A percentile compares a stretch with the other conserved stretches of the same genome.
Conservation (phyloP, 2,888 invertebrate species). For the Pocota personata region DNA sequence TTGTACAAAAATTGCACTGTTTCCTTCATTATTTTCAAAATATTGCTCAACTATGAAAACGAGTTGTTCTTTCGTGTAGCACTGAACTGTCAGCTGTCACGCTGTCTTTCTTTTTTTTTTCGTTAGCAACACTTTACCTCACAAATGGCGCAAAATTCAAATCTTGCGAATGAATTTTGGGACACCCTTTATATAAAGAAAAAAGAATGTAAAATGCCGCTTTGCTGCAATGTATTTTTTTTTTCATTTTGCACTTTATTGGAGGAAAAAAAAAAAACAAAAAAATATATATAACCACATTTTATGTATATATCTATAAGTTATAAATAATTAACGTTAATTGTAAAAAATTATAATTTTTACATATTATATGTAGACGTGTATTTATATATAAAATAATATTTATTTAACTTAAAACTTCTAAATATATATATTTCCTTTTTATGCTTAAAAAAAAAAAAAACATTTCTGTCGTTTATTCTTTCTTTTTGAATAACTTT, state of each 20-base stretch:
- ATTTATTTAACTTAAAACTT: slow-evolving; percentile 37
- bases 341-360: slow-evolving; percentile 54
- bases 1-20: too few species aligned
- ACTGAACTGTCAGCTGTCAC: too few species aligned
- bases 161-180: too few species aligned
- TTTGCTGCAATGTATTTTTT: slow-evolving; percentile 9
- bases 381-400: slow-evolving; percentile 40
- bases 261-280: slow-evolving; percentile 54
- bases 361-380: slow-evolving; percentile 30
- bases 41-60: too few species aligned
- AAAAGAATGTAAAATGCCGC: too few species aligned
- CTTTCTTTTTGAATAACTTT: slow-evolving; percentile 34
- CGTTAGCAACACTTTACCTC: too few species aligned
- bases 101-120: too few species aligned
- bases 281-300: slow-evolving; percentile 58
- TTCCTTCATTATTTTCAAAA: too few species aligned
- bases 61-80: too few species aligned
- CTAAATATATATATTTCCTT: slow-evolving; percentile 28
- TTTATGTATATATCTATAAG: slow-evolving; percentile 53
- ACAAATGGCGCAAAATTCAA: too few species aligned
- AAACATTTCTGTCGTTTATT: slow-evolving; percentile 24
- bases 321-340: slow-evolving; percentile 71
- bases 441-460: slow-evolving; percentile 42
- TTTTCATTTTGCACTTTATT: slow-evolving; percentile 71
- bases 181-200: too few species aligned